These are phyloP conservation scores for Monochamus alternatus DNA, from an alignment of 2,888 invertebrate species.

Conservation along the genomic window DNA sequence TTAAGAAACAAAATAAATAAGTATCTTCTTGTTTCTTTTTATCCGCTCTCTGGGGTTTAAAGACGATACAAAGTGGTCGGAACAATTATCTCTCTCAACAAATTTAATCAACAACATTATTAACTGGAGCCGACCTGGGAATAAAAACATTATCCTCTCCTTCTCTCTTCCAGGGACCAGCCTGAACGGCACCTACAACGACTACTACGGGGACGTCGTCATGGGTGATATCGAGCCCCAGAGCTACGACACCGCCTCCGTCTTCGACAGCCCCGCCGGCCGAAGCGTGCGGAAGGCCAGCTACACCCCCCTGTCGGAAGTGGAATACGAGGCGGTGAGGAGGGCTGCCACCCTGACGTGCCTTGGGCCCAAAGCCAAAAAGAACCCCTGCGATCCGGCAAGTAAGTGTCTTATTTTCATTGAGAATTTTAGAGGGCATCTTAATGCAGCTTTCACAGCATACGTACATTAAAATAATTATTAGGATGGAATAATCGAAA, in stretches of 20 bases:
- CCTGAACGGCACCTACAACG: slow-evolving; percentile 68
- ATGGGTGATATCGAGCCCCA: slow-evolving; percentile 65
- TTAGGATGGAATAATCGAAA: no score
- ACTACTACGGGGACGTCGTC: slow-evolving; percentile 70
- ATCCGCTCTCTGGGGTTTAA: background rate
- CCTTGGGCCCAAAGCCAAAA: slow-evolving; percentile 64
- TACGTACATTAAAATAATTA: no score
- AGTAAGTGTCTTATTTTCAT: slow-evolving; percentile 60
- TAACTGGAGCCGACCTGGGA: no score
- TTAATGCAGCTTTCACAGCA: no score
- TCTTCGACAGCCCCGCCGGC: slow-evolving; percentile 69
- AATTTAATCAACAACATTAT: no score
- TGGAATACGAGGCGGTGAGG: slow-evolving; percentile 66
- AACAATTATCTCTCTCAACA: no score
- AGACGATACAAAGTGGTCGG: no score
- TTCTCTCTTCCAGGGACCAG: slow-evolving; percentile 59
- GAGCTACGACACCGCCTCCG: slow-evolving; percentile 68
- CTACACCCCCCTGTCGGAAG: slow-evolving; percentile 66
- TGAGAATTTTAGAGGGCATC: no score
- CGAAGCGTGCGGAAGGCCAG: slow-evolving; percentile 66
- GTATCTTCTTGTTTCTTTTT: no score
- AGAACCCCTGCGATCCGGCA: slow-evolving; percentile 68
- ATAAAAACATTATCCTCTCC: background rate
- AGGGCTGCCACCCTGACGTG: slow-evolving; percentile 69
- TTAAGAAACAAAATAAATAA: no score